Evolutionary conservation across 2,113 vertebrate species (phyloP).

Genomic region (Hucho hucho): DNA sequence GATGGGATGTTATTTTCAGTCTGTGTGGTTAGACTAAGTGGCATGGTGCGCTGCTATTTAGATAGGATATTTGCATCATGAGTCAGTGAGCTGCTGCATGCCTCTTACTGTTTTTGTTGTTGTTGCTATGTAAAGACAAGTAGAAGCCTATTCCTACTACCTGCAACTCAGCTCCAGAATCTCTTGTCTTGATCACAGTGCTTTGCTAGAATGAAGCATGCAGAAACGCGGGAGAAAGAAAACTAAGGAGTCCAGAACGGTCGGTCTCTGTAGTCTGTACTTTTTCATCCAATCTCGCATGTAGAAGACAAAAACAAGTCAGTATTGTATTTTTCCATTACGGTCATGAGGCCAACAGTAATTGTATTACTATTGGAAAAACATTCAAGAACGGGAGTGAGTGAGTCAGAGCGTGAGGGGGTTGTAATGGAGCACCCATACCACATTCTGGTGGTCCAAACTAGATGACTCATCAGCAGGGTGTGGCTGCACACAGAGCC

Average conservation of each 20-base stretch:
- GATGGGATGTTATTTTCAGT: background rate
- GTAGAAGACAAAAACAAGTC: constrained; percentile 38
- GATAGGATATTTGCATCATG: constrained; percentile 50
- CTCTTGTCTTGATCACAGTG: background rate
- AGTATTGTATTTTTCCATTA: constrained; percentile 41
- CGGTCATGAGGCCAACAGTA: constrained; percentile 40
- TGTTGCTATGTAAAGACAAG: constrained; percentile 3
- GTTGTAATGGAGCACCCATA: constrained; percentile 48
- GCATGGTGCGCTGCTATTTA: background rate
- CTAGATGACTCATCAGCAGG: constrained; percentile 58
- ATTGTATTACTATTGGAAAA: constrained; percentile 43
- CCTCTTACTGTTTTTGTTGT: background rate
- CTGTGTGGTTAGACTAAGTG: background rate
- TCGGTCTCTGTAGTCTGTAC: constrained; percentile 19
- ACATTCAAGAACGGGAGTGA: constrained; percentile 17
- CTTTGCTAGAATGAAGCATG: constrained; percentile 10
- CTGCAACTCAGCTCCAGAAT: background rate
- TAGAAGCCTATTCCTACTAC: too few species aligned
- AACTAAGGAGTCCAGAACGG: background rate
- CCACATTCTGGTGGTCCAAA: constrained; percentile 44
- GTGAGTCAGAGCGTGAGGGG: constrained; percentile 58
- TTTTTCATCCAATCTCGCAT: constrained; percentile 55
- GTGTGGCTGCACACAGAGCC: constrained; percentile 46
- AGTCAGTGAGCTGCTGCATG: constrained; percentile 50
- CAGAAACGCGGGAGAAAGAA: constrained; percentile 11